These are phyloP conservation scores for Lamellibrachia luymesi DNA, from an alignment of 1,140 invertebrate species.

Conservation along the genomic window DNA sequence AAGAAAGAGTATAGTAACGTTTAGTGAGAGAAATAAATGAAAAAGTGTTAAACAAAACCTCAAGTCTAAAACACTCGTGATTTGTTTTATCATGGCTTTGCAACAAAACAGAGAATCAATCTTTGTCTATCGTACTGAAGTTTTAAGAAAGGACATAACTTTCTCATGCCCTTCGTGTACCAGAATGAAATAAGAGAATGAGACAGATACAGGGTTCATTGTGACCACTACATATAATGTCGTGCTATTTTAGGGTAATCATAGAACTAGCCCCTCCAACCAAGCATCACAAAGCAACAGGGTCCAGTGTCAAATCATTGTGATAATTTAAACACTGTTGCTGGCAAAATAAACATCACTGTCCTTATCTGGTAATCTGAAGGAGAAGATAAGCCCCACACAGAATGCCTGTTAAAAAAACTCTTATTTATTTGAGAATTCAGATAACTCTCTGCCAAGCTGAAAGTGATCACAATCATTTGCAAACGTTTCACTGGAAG, in stretches of 20 bases:
- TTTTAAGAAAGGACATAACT: not conserved
- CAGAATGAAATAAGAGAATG: not conserved
- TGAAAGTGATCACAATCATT: not conserved
- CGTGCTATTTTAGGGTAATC: not conserved
- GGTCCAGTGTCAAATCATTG: not conserved
- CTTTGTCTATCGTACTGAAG: not conserved
- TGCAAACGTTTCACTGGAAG: not conserved
- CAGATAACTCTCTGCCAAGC: not conserved
- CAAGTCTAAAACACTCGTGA: not conserved
- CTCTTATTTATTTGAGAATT: not conserved
- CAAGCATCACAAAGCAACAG: not conserved
- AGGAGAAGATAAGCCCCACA: not conserved
- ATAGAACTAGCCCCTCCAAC: not conserved
- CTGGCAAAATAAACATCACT: not conserved
- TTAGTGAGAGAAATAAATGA: not conserved
- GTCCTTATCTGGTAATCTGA: not conserved
- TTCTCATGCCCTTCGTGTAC: not conserved
- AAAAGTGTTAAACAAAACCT: not conserved
- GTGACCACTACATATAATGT: not conserved
- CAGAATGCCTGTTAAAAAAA: not conserved
- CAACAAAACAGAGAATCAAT: not conserved
- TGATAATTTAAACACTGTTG: slow-evolving; percentile 1
- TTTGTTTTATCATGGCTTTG: not conserved
- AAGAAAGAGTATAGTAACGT: not conserved
- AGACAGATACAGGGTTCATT: not conserved